Base-by-base conservation (phyloP, 2,113 vertebrate species). In the Typhlomys cinereus region DNA sequence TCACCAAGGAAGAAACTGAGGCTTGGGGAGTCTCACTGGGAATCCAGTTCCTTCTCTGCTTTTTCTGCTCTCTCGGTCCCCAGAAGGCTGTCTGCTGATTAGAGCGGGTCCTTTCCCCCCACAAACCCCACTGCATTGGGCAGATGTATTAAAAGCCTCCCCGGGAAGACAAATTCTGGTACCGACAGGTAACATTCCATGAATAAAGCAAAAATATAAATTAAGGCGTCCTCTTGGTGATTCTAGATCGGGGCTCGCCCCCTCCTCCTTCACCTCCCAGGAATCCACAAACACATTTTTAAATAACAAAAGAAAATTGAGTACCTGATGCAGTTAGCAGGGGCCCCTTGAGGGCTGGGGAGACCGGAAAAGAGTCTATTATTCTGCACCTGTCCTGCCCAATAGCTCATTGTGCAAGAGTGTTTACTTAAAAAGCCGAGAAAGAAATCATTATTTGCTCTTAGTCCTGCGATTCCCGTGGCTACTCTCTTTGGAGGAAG, bases 131-230 rank as follows among this genome's bases (percentile, higher is more conserved):
- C 18, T 78, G 88, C 90, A 89, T 54, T 10, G 80, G 79, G 90
- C 75, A 94, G 92, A 92, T 7, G 34, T 84, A 85, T 95, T 97
- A 96, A 93, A 95, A 93, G 89, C 93, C 61, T 91, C 73, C 92
- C 93, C 0, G 0, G 91, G 82, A 59, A 93, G 93, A 92, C 39
- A 95, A 91, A 95, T 93, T 67, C 87, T 90, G 74, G 62, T 86
- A 84, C 85, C 34, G 0, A 88, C 93, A 96, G 93, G 93, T 95
- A 96, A 74, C n/a, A 90, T 96, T 96, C 92, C 91, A 94, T 92
- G 95, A 96, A 95, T 95, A 96, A 96, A 95, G 93, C 84, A 93
- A 97, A 97, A 96, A 92, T 92, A 96, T 92, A 94, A 96, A 96
- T 97, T 95, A 96, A 91, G 88, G 73, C 2, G 5, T 92, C 75